These are phyloP conservation scores for Colinus virginianus DNA, from an alignment of 2,113 vertebrate species.

Conservation along the genomic window DNA sequence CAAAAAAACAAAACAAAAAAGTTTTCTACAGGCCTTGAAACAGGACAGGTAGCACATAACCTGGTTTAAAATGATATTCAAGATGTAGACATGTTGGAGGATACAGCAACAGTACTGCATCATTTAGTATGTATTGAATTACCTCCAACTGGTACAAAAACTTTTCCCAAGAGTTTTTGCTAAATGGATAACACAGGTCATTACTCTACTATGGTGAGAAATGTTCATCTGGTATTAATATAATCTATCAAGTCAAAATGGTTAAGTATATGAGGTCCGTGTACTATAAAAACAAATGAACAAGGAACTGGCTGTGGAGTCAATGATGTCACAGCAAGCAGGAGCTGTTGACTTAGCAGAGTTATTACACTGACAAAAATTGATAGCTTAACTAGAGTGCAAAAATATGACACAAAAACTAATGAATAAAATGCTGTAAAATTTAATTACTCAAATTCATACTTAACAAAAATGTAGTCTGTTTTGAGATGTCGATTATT, in stretches of 20 bases:
- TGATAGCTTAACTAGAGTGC: slow-evolving; percentile 62
- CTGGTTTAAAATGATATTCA: not conserved
- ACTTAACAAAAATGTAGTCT: slow-evolving; percentile 22
- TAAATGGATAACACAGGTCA: not conserved
- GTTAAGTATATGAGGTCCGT: not conserved
- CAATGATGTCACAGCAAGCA: slow-evolving; percentile 60
- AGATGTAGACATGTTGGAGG: not conserved
- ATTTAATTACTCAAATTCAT: slow-evolving; percentile 67
- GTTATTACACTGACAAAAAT: slow-evolving; percentile 59
- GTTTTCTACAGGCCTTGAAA: not conserved
- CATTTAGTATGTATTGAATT: not conserved
- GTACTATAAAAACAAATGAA: not conserved
- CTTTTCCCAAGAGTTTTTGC: not conserved
- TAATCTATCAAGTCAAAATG: not conserved
- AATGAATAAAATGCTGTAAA: slow-evolving; percentile 60
- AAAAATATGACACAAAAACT: slow-evolving; percentile 72
- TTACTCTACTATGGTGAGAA: not conserved
- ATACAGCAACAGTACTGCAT: not conserved
- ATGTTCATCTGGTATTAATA: not conserved
- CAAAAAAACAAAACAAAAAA: not conserved
- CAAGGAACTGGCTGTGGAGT: slow-evolving; percentile 11
- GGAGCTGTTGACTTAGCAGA: slow-evolving; percentile 56
- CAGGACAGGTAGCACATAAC: rapidly evolving
- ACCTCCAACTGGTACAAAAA: not conserved
- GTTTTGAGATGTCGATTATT: slow-evolving; percentile 30